Evolutionary conservation across 1,140 invertebrate species (phyloP).

Genomic region (Drosophila tsacasi): DNA sequence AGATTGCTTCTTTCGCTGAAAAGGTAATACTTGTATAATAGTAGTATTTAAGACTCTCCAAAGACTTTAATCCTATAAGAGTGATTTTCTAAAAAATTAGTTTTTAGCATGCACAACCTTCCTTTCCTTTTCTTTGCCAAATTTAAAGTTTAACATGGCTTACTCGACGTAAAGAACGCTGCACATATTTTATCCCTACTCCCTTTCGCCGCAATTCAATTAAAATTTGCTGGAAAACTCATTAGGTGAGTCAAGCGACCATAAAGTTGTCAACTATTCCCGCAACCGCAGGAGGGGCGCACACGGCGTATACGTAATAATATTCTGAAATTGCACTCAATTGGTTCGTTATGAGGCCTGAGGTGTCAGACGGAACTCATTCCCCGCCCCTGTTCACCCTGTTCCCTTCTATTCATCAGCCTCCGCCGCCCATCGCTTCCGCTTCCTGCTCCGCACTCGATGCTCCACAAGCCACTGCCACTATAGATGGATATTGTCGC

Average conservation of each 20-base stretch:
- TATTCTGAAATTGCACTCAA: slow-evolving; percentile 76
- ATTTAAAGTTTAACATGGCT: slow-evolving; percentile 4
- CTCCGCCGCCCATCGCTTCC: slow-evolving; percentile 3
- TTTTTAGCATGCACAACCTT: background rate
- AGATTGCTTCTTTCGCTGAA: background rate
- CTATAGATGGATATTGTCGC: slow-evolving; percentile 68
- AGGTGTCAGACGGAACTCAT: slow-evolving; percentile 41
- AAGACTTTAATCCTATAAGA: background rate
- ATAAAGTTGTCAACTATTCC: slow-evolving; percentile 65
- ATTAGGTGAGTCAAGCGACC: slow-evolving; percentile 69
- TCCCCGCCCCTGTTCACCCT: background rate
- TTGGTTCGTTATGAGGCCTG: slow-evolving; percentile 72
- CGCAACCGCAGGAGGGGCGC: slow-evolving; percentile 19
- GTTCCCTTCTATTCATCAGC: slow-evolving; percentile 14
- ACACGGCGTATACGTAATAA: slow-evolving; percentile 72
- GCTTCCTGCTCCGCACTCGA: slow-evolving; percentile 20
- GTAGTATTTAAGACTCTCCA: background rate
- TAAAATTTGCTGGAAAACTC: slow-evolving; percentile 65
- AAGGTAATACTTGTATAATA: background rate
- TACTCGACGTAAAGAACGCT: slow-evolving; percentile 1
- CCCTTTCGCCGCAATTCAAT: slow-evolving; percentile 52
- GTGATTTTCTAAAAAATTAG: background rate
- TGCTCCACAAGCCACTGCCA: slow-evolving; percentile 20
- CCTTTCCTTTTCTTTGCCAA: background rate
- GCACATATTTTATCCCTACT: slow-evolving; percentile 9